Base-by-base conservation (phyloP, 1,140 invertebrate genomes). In the Panagrolaimus sp. region DNA sequence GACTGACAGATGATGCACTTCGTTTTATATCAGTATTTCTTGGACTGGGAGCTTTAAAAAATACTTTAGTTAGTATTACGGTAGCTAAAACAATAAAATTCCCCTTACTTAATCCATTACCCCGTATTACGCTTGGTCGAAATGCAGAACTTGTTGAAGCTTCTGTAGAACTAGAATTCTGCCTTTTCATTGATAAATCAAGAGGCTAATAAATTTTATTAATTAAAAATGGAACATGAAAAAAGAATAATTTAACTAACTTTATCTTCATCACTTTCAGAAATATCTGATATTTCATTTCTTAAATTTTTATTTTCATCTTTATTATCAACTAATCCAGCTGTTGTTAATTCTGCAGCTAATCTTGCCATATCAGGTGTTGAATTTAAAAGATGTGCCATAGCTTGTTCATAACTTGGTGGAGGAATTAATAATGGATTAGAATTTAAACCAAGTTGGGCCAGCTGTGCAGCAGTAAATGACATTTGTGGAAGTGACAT, bases 1-100 rank as follows among this genome's bases (percentile, higher is more conserved):
- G 68, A 47, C 57, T 68, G 27, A 72, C 53, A 11, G 71, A 72
- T 9, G 71, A 72, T 14, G 71, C 63, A 20, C 57, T 68, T 7
- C 71, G 64, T 68, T 72, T 72, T n/a, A 72, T 57, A 27, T 57
- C 51, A 57, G 20, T 25, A 20, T 20, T 57, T 20, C 51, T 20
- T 25, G 51, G 51, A 27, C 20, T 20, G 9, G 51, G 20, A 25
- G 51, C 51, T 25, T 20, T 25, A 11, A 57, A 57, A 57, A 16
- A 27, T 27, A 16, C 20, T 57, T n/a, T n/a, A n/a, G n/a, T n/a
- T n/a, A n/a, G n/a, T 51, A 16, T 51, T 51, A 20, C 48, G 48
- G 27, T 57, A 25, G n/a, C 51, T 25, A 16, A 57, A 8, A 20
- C n/a, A 57, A 57, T 27, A 57, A 7, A 38, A 7, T 38, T 38